Conservation (phyloP, 1,140 invertebrate genomes). For the Bombus waltoni region DNA sequence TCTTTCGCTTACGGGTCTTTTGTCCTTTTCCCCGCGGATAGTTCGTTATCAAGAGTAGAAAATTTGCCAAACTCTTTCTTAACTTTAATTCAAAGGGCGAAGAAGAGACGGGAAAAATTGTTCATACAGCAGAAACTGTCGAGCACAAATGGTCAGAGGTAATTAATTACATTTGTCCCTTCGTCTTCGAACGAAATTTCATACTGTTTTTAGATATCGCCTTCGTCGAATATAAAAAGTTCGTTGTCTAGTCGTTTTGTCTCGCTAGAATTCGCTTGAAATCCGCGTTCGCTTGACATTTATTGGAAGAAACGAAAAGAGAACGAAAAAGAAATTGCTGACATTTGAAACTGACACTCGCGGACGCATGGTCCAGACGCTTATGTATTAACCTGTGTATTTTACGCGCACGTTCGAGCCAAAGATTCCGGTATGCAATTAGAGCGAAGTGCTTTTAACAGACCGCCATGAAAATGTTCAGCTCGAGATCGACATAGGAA, state of each 20-base stretch:
- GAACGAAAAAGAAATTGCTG: neutral
- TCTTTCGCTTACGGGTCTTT: neutral
- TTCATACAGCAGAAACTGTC: neutral
- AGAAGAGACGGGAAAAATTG: neutral
- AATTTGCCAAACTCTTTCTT: neutral
- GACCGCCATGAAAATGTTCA: slow-evolving; percentile 19
- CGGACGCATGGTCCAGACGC: neutral
- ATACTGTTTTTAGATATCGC: neutral
- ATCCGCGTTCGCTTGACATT: neutral
- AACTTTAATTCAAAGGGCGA: neutral
- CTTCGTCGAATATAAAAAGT: neutral
- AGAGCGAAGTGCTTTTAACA: neutral
- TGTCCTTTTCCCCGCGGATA: neutral
- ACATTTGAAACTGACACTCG: neutral
- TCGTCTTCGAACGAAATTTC: neutral
- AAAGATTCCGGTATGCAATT: slow-evolving; percentile 19
- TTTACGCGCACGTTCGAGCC: neutral
- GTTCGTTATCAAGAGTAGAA: neutral
- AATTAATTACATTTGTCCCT: neutral
- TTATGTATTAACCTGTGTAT: neutral
- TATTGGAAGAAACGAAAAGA: neutral
- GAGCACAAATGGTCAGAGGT: slow-evolving; percentile 68
- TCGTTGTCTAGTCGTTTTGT: neutral
- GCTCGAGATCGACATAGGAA: slow-evolving; percentile 24
- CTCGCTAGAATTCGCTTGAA: neutral